Percentiles rank a stretch among this genome's conserved stretches.
phyloP scores from a whole-genome alignment of 2,113 vertebrate species.

The Manacus vitellinus region DNA sequence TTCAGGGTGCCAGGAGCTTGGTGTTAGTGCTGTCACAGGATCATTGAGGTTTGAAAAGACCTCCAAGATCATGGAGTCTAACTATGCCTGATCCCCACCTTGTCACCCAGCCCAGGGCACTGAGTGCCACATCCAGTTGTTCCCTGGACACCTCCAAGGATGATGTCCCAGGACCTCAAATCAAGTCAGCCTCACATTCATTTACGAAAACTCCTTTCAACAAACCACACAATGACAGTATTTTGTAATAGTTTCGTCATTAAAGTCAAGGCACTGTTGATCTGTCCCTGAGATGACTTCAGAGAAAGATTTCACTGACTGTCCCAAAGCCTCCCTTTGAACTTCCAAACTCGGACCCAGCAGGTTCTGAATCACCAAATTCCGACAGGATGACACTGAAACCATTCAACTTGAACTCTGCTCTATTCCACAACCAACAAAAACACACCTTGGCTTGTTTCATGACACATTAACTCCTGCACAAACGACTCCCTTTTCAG shows the following conservation, averaged over 20 bases:
- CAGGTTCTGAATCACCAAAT: not conserved
- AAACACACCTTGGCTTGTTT: not conserved
- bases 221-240: not conserved
- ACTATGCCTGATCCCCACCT: not conserved
- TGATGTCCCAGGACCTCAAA: not conserved
- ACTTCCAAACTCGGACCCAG: not conserved
- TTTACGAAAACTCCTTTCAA: not conserved
- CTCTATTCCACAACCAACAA: not conserved
- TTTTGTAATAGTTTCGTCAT: not conserved
- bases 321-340: not conserved
- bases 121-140: not conserved
- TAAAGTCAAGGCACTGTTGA: not conserved
- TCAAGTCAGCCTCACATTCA: not conserved
- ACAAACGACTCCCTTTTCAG: not conserved
- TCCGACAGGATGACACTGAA: not conserved
- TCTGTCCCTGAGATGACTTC: not conserved
- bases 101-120: not conserved
- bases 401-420: not conserved
- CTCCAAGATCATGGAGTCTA: not conserved
- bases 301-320: not conserved
- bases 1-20: not conserved
- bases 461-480: not conserved
- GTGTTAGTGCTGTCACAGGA: not conserved
- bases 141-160: not conserved
- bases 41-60: not conserved